phyloP scores from a whole-genome alignment of 2,888 invertebrate species.

The Plemyria rubiginata region DNA sequence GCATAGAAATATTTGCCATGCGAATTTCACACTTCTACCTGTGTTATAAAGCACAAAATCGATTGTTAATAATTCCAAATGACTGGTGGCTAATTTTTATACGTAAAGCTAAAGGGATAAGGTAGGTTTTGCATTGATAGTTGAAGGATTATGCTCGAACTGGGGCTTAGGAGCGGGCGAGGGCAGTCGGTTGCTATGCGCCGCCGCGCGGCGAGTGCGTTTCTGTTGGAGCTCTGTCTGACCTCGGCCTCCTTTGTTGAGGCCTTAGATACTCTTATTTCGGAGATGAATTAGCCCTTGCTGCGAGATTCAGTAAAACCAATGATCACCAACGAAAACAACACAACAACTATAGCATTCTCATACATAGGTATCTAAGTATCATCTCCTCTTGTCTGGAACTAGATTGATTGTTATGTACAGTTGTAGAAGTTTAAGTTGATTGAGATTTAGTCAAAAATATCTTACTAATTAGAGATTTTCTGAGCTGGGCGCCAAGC shows the following conservation, averaged over 20 bases:
- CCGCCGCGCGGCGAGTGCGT: conserved; percentile 16
- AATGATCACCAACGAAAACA: too few relatives aligned
- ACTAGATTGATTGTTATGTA: too few relatives aligned
- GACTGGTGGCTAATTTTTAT: background rate
- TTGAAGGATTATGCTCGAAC: conserved; percentile 45
- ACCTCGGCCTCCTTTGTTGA: conserved; percentile 18
- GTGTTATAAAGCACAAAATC: conserved; percentile 3
- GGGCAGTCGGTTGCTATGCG: conserved; percentile 65
- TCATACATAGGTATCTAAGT: too few relatives aligned
- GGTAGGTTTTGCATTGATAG: conserved; percentile 21
- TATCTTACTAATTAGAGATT: background rate
- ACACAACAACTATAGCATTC: too few relatives aligned
- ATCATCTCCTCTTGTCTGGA: too few relatives aligned
- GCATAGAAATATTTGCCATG: conserved; percentile 18
- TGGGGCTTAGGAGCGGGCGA: conserved; percentile 42
- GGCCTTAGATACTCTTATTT: conserved; percentile 14
- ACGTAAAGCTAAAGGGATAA: background rate
- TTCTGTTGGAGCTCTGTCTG: conserved; percentile 14
- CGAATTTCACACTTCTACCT: conserved; percentile 35
- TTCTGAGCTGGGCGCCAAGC: background rate
- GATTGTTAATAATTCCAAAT: background rate
- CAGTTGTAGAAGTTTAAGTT: too few relatives aligned
- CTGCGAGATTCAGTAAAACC: background rate
- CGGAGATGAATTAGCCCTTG: conserved; percentile 4
- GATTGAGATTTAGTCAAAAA: too few relatives aligned